These are phyloP conservation scores for Synaphobranchus kaupii DNA, from an alignment of 2,797 vertebrate genomes.

Conservation along the genomic window DNA sequence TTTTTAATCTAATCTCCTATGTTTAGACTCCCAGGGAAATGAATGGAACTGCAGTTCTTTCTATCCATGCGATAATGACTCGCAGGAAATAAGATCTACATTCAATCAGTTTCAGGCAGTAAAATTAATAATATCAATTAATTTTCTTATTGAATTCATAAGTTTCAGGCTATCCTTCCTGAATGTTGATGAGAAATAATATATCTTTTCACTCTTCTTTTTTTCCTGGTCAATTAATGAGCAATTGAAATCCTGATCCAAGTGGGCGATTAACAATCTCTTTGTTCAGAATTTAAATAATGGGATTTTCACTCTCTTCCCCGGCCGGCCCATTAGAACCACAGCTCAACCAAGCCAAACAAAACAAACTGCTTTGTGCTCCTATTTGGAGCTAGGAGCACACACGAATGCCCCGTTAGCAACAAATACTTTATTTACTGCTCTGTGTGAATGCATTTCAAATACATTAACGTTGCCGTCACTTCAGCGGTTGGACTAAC, in stretches of 20 bases:
- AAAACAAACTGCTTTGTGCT: not conserved
- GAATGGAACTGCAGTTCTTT: not conserved
- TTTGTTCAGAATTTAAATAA: constrained; percentile 11
- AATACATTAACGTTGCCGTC: not conserved
- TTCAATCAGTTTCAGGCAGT: not conserved
- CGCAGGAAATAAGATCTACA: not conserved
- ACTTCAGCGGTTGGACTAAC: not conserved
- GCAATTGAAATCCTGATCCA: not conserved
- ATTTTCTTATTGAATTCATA: constrained; percentile 6
- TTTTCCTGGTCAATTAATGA: constrained; percentile 1
- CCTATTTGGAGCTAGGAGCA: not conserved
- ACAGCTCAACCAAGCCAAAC: not conserved
- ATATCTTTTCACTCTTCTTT: not conserved
- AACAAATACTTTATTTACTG: not conserved
- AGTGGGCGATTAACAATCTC: not conserved
- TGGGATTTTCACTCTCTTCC: not conserved
- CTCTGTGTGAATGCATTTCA: not conserved
- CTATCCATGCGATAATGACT: not conserved
- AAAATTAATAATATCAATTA: constrained; percentile 16
- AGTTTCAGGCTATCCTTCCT: not conserved
- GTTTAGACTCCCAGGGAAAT: not conserved
- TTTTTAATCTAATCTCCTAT: not conserved
- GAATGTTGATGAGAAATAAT: constrained; percentile 8
- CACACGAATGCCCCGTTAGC: not conserved
- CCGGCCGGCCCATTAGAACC: not conserved